Evolutionary conservation across 1,140 invertebrate species (phyloP).

Genomic region (Heliconius hermathena): DNA sequence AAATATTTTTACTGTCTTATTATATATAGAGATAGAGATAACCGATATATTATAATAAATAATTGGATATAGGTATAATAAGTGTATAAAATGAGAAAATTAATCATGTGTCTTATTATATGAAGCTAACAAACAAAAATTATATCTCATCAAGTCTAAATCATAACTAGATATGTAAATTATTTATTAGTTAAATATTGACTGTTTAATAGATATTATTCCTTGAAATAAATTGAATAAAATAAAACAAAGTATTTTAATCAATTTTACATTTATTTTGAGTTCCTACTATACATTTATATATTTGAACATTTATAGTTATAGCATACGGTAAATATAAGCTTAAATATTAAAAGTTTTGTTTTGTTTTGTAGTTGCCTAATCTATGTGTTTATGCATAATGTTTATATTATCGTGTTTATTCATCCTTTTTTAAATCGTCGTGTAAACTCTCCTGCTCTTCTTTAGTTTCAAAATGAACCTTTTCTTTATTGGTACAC

Average conservation of each 20-base stretch:
- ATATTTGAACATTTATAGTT: neutral
- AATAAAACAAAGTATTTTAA: neutral
- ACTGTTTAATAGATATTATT: neutral
- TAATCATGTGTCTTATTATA: too few species aligned
- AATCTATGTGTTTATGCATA: neutral
- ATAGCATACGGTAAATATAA: neutral
- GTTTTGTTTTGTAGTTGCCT: too few species aligned
- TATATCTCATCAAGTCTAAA: too few species aligned
- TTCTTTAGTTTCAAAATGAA: neutral
- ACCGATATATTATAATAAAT: too few species aligned
- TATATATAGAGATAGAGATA: too few species aligned
- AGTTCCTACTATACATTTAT: neutral
- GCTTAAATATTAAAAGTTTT: neutral
- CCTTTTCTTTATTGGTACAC: neutral
- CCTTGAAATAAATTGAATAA: neutral
- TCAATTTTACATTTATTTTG: neutral
- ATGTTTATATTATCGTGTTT: neutral
- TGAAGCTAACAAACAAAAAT: too few species aligned
- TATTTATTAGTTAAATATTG: neutral
- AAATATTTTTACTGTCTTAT: too few species aligned
- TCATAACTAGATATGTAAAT: too few species aligned
- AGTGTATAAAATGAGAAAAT: too few species aligned
- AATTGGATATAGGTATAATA: too few species aligned
- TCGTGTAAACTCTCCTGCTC: neutral
- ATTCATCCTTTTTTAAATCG: neutral